Evolutionary conservation across 2,888 invertebrate genomes (phyloP).

Genomic region (Leptinotarsa juncta): DNA sequence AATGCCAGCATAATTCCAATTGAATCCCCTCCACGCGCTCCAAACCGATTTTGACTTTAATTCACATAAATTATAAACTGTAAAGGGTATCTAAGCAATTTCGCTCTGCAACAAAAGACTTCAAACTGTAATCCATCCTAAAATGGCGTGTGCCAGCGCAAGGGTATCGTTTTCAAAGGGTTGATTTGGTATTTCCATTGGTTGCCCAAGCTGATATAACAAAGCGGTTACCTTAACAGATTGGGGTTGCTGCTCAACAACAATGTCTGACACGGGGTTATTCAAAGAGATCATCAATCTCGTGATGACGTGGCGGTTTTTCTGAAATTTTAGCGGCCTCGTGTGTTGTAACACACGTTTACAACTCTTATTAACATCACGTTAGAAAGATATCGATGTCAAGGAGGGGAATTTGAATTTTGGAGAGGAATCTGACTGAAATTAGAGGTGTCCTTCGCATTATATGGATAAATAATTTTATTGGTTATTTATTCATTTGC

Average conservation of each 20-base stretch:
- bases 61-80: neutral
- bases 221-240: constrained; percentile 54
- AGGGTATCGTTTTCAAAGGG: constrained; percentile 41
- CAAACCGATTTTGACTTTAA: constrained; percentile 24
- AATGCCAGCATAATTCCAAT: too few relatives aligned
- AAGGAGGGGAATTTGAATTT: constrained; percentile 13
- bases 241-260: constrained; percentile 51
- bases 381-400: constrained; percentile 27
- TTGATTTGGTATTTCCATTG: constrained; percentile 52
- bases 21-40: neutral
- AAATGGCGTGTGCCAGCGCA: constrained; percentile 47
- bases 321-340: constrained; percentile 41
- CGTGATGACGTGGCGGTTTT: constrained; percentile 54
- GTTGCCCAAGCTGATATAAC: constrained; percentile 48
- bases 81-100: constrained; percentile 27
- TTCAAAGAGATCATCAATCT: constrained; percentile 55
- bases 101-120: constrained; percentile 35
- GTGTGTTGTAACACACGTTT: constrained; percentile 30
- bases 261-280: constrained; percentile 52
- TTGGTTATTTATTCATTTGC: too few relatives aligned
- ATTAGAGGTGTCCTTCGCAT: too few relatives aligned
- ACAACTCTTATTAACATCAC: constrained; percentile 39
- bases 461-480: too few relatives aligned
- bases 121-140: constrained; percentile 50
- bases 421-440: neutral